phyloP scores from a whole-genome alignment of 2,113 vertebrate genomes.

The Falcunculus frontatus region DNA sequence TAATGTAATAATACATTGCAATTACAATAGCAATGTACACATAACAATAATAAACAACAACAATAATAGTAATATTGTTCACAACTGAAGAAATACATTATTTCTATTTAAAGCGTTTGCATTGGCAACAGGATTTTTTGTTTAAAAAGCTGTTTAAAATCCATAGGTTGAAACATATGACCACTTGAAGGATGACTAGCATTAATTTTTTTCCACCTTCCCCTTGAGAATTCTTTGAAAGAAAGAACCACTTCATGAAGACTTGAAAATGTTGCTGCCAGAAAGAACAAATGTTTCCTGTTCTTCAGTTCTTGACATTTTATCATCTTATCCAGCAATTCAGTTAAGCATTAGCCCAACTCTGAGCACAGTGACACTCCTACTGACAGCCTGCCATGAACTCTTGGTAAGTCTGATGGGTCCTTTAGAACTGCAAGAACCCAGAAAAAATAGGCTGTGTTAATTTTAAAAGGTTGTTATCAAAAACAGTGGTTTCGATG shows the following conservation, averaged over 20 bases:
- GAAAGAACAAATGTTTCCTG: neutral
- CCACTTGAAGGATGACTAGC: neutral
- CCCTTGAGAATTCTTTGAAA: neutral
- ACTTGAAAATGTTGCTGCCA: neutral
- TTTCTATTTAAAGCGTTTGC: neutral
- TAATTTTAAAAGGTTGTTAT: neutral
- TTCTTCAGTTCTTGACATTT: neutral
- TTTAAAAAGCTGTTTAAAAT: neutral
- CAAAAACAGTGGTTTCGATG: neutral
- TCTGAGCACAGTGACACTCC: neutral
- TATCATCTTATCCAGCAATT: neutral
- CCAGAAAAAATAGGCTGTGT: neutral
- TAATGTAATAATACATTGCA: no score
- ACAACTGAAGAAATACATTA: neutral
- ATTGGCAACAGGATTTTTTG: neutral
- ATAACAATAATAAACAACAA: neutral
- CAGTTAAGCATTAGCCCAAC: neutral
- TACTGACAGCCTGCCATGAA: neutral
- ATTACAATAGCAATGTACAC: neutral
- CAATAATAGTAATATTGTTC: neutral
- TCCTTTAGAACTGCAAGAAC: neutral
- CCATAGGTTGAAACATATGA: neutral
- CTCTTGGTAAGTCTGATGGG: neutral
- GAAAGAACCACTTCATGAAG: neutral
- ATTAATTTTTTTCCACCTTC: neutral